phyloP scores from a whole-genome alignment of 53 echinoderm and acorn worm species.

The Antedon mediterranea region DNA sequence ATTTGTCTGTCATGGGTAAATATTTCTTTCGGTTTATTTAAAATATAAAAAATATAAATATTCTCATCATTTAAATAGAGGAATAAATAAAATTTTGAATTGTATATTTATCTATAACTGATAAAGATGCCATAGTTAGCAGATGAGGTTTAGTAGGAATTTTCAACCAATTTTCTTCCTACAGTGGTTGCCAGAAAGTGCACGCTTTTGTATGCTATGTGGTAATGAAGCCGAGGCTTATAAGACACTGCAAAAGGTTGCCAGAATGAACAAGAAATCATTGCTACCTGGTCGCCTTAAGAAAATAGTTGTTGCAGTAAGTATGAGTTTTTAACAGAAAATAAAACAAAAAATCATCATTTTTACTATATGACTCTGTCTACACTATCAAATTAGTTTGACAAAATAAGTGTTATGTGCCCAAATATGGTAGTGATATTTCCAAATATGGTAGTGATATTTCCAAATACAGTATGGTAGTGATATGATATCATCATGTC shows the following conservation, averaged over 20 bases:
- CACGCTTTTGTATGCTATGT: constrained; percentile 43
- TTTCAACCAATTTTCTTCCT: not conserved
- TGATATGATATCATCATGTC: too few species aligned
- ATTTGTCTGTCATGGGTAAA: constrained; percentile 38
- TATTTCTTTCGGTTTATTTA: not conserved
- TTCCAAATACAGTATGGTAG: too few species aligned
- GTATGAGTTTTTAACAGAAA: not conserved
- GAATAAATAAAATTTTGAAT: not conserved
- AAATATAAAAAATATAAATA: too few species aligned
- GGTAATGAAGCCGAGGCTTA: constrained; percentile 46
- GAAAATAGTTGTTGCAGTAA: constrained; percentile 31
- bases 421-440: too few species aligned
- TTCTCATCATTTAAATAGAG: too few species aligned
- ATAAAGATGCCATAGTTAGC: not conserved
- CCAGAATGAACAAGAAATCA: constrained; percentile 43
- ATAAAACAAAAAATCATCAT: too few species aligned
- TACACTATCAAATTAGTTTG: too few species aligned
- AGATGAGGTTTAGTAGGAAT: not conserved
- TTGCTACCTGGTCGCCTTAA: constrained; percentile 49
- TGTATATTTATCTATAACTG: not conserved
- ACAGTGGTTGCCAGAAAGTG: constrained; percentile 69
- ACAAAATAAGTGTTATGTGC: too few species aligned
- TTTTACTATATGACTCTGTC: too few species aligned
- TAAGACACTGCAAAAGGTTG: constrained; percentile 36
- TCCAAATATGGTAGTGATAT: too few species aligned